Evolutionary conservation across 2,113 vertebrate genomes (phyloP).

Genomic region (Odontophorus gujanensis): DNA sequence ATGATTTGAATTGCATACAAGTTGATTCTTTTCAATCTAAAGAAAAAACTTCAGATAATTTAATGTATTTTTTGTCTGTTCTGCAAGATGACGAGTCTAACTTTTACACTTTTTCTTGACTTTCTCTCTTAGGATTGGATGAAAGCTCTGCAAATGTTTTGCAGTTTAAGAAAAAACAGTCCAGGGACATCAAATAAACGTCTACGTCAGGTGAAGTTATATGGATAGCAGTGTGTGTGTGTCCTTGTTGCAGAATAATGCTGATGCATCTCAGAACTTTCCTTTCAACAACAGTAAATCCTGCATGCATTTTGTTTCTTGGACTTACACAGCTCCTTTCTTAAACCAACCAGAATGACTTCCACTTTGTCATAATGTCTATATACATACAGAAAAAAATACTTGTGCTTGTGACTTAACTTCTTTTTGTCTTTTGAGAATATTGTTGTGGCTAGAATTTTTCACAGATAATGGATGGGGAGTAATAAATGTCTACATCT

Average conservation of each 20-base stretch:
- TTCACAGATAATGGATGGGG: no score
- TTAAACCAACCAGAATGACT: neutral
- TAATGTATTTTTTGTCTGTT: neutral
- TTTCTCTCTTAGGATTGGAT: conserved; percentile 91
- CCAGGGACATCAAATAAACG: conserved; percentile 91
- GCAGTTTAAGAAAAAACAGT: conserved; percentile 92
- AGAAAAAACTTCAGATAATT: neutral
- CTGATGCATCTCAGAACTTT: neutral
- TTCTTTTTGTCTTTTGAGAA: no score
- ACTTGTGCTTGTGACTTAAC: no score
- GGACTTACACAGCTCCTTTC: neutral
- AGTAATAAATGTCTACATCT: no score
- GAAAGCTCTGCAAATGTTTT: conserved; percentile 96
- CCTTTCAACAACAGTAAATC: neutral
- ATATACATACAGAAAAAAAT: no score
- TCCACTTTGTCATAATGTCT: neutral
- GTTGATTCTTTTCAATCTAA: conserved; percentile 11
- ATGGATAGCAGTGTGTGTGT: neutral
- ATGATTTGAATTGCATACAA: conserved; percentile 3
- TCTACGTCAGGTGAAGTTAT: conserved; percentile 88
- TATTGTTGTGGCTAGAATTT: no score
- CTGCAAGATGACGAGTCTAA: neutral
- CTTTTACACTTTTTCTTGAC: conserved; percentile 26
- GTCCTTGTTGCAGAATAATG: neutral
- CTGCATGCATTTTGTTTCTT: neutral